Evolutionary conservation across 1,140 invertebrate genomes (phyloP).

Genomic region (Oedothorax gibbosus): DNA sequence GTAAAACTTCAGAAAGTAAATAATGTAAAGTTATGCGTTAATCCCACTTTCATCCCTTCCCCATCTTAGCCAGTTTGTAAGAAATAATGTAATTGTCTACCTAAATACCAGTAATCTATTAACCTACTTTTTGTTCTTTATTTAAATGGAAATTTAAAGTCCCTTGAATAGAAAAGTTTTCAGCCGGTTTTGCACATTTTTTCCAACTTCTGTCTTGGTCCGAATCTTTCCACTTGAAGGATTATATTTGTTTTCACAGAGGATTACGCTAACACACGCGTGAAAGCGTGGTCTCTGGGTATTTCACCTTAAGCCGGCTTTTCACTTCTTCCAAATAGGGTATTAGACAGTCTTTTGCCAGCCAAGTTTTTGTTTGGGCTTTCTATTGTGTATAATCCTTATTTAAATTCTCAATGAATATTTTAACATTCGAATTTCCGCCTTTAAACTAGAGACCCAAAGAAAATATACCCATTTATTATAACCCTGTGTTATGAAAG

Average conservation of each 20-base stretch:
- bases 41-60: too few species aligned
- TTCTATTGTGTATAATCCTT: constrained; percentile 48
- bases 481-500: background rate
- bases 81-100: too few species aligned
- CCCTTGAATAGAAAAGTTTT: background rate
- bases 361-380: constrained; percentile 26
- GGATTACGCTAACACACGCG: constrained; percentile 25
- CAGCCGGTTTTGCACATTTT: constrained; percentile 4
- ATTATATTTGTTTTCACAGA: constrained; percentile 49
- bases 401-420: constrained; percentile 53
- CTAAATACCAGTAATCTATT: too few species aligned
- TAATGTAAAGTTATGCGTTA: too few species aligned
- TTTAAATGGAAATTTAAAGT: background rate
- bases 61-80: too few species aligned
- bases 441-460: constrained; percentile 16
- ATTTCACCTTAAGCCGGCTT: constrained; percentile 44
- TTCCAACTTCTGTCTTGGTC: constrained; percentile 5
- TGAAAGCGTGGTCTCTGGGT: constrained; percentile 15
- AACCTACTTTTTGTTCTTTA: too few species aligned
- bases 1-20: too few species aligned
- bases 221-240: constrained; percentile 16
- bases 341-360: constrained; percentile 6
- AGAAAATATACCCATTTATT: constrained; percentile 31
- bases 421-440: constrained; percentile 37
- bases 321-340: constrained; percentile 27